phyloP scores from a whole-genome alignment of 2,797 vertebrate genomes.

The Megalops cyprinoides region DNA sequence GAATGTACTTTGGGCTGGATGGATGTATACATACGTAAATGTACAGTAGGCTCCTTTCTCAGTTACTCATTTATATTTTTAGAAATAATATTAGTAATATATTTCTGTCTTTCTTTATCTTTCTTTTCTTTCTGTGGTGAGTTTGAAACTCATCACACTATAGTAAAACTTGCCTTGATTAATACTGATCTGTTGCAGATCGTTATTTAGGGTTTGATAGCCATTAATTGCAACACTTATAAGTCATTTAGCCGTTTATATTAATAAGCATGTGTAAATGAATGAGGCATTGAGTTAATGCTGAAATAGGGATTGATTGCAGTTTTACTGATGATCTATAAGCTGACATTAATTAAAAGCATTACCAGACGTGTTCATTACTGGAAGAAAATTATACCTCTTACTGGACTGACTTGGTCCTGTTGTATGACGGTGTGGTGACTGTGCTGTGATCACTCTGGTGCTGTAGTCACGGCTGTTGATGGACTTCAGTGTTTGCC shows the following conservation, averaged over 20 bases:
- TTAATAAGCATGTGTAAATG: neutral
- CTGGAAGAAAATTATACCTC: neutral
- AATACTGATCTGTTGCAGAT: neutral
- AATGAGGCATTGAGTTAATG: neutral
- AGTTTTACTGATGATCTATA: constrained; percentile 14
- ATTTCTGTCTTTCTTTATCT: too few species aligned
- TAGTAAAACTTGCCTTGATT: neutral
- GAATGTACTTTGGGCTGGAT: too few species aligned
- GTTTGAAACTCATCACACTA: too few species aligned
- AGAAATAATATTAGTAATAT: neutral
- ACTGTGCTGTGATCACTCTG: neutral
- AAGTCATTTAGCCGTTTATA: neutral
- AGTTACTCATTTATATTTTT: neutral
- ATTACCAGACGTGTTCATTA: neutral
- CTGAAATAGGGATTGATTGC: neutral
- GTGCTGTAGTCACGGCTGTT: constrained; percentile 16
- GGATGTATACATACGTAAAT: too few species aligned
- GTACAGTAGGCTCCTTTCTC: neutral
- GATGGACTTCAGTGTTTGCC: constrained; percentile 3
- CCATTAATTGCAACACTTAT: neutral
- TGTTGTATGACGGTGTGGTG: neutral
- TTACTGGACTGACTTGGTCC: neutral
- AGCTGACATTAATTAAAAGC: neutral
- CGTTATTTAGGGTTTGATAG: neutral
- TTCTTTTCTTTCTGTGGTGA: too few species aligned